These are phyloP conservation scores for Sternarchorhynchus goeldii DNA, from an alignment of 2,797 vertebrate genomes.

Conservation along the genomic window DNA sequence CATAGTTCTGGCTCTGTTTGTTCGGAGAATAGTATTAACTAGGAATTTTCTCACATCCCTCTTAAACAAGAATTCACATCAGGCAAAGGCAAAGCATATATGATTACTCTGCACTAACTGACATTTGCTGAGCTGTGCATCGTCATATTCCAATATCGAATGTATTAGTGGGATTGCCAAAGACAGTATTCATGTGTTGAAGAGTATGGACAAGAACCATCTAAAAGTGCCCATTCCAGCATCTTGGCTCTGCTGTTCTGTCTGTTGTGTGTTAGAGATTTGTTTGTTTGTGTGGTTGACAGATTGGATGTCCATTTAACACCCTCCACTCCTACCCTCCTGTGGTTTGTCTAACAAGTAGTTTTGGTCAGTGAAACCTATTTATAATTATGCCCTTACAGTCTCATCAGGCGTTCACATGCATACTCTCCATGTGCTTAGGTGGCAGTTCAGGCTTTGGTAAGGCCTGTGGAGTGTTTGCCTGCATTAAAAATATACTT, in stretches of 20 bases:
- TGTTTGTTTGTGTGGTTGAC: conserved; percentile 31
- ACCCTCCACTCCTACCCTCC: conserved; percentile 7
- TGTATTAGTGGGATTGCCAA: too few species aligned
- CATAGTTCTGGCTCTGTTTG: too few species aligned
- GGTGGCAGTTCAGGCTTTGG: conserved; percentile 16
- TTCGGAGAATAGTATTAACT: too few species aligned
- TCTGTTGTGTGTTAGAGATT: conserved; percentile 9
- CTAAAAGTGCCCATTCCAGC: background rate
- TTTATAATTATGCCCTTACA: conserved; percentile 64
- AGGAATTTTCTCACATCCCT: too few species aligned
- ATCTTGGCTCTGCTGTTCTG: conserved; percentile 14
- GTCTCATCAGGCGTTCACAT: conserved; percentile 33
- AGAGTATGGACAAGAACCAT: background rate
- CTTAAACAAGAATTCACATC: too few species aligned
- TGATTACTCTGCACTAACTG: too few species aligned
- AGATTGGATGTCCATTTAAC: background rate
- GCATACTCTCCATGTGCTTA: conserved; percentile 22
- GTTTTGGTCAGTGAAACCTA: conserved; percentile 51
- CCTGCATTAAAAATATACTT: too few species aligned
- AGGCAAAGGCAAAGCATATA: too few species aligned
- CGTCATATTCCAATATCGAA: too few species aligned
- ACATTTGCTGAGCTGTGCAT: too few species aligned
- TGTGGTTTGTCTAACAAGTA: conserved; percentile 28
- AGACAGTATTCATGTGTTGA: too few species aligned
- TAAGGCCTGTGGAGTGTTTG: background rate